Conservation (phyloP, 2,888 invertebrate genomes). For the Boloria selene region DNA sequence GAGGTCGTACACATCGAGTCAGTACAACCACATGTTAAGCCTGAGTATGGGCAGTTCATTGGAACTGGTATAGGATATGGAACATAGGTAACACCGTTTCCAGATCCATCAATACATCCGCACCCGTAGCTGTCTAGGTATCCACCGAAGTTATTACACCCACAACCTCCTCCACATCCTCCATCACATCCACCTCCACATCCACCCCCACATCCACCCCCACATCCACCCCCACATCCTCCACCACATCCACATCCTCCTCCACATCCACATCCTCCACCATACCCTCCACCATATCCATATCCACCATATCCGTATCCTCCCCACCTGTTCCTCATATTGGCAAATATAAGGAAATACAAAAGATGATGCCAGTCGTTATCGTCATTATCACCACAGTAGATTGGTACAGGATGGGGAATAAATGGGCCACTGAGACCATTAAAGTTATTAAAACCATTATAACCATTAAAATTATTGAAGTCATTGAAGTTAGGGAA, state of each 20-base stretch:
- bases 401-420: slow-evolving; percentile 46
- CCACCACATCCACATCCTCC: not conserved
- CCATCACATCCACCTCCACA: slow-evolving; percentile 5
- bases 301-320: slow-evolving; percentile 33
- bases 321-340: slow-evolving; percentile 47
- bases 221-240: slow-evolving; percentile 10
- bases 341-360: slow-evolving; percentile 56
- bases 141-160: slow-evolving; percentile 20
- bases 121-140: slow-evolving; percentile 10
- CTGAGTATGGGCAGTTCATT: slow-evolving; percentile 19
- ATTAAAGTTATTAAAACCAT: slow-evolving; percentile 31
- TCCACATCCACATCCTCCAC: not conserved
- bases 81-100: slow-evolving; percentile 35
- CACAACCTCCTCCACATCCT: slow-evolving; percentile 10
- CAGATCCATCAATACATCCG: slow-evolving; percentile 13
- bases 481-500: slow-evolving; percentile 26
- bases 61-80: slow-evolving; percentile 43
- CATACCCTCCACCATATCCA: slow-evolving; percentile 18
- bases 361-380: slow-evolving; percentile 49
- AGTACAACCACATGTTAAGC: slow-evolving; percentile 1
- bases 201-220: slow-evolving; percentile 14
- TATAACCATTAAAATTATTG: slow-evolving; percentile 2
- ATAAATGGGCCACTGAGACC: slow-evolving; percentile 5
- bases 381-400: slow-evolving; percentile 50
- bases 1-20: not conserved